phyloP scores from a whole-genome alignment of 1,140 invertebrate genomes.

The Cotesia typhae region DNA sequence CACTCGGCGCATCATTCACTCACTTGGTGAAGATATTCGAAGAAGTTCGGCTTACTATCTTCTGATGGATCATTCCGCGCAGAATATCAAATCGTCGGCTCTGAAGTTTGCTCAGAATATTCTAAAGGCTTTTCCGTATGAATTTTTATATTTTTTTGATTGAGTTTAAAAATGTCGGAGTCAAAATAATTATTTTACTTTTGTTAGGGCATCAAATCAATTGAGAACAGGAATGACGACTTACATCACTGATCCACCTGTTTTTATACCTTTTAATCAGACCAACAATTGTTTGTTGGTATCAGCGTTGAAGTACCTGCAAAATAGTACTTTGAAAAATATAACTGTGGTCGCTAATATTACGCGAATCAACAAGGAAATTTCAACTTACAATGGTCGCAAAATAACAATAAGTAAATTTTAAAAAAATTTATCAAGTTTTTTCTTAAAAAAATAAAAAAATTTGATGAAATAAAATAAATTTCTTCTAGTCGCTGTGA shows the following conservation, averaged over 20 bases:
- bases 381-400: constrained; percentile 41
- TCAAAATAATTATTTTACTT: too few species aligned
- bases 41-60: constrained; percentile 45
- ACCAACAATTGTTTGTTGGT: constrained; percentile 40
- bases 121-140: constrained; percentile 44
- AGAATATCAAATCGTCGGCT: constrained; percentile 31
- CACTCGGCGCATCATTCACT: constrained; percentile 38
- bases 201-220: constrained; percentile 36
- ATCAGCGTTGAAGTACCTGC: constrained; percentile 7
- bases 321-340: constrained; percentile 16
- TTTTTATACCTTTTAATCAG: constrained; percentile 42
- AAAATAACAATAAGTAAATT: constrained; percentile 45
- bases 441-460: not conserved
- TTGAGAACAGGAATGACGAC: constrained; percentile 45
- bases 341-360: constrained; percentile 19
- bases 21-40: constrained; percentile 42
- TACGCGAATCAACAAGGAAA: constrained; percentile 28
- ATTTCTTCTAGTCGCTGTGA: constrained; percentile 42
- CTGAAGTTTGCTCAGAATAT: constrained; percentile 40
- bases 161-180: too few species aligned
- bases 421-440: not conserved
- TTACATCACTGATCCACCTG: constrained; percentile 28
- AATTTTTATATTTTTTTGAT: not conserved
- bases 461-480: not conserved
- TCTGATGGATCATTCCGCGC: constrained; percentile 40